phyloP scores from a whole-genome alignment of 1,140 invertebrate species.

The Drosophila obscura region DNA sequence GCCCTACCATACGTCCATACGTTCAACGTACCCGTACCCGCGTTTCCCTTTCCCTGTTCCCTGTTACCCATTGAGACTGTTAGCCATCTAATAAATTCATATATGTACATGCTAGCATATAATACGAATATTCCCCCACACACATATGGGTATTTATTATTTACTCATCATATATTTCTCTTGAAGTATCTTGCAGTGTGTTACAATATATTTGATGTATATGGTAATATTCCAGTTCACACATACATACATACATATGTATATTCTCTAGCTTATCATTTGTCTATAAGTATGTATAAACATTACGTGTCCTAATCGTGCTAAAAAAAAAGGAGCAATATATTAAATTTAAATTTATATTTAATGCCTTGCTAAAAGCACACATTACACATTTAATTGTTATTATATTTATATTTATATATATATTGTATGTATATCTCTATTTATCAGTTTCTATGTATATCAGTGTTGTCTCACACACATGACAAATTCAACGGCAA shows the following conservation, averaged over 20 bases:
- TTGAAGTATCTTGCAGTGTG: slow-evolving; percentile 5
- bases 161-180: slow-evolving; percentile 10
- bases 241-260: slow-evolving; percentile 19
- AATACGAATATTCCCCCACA: background rate
- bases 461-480: background rate
- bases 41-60: too few relatives aligned
- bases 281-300: slow-evolving; percentile 33
- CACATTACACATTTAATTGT: background rate
- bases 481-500: slow-evolving; percentile 57
- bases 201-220: slow-evolving; percentile 9
- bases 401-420: slow-evolving; percentile 27
- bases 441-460: slow-evolving; percentile 31
- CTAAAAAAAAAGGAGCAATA: slow-evolving; percentile 74
- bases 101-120: background rate
- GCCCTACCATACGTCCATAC: background rate
- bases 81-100: slow-evolving; percentile 9
- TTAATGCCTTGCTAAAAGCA: slow-evolving; percentile 55
- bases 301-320: slow-evolving; percentile 55
- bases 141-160: slow-evolving; percentile 1
- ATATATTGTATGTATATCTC: slow-evolving; percentile 31
- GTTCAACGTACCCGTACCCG: too few relatives aligned
- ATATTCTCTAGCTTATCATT: slow-evolving; percentile 10
- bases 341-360: slow-evolving; percentile 22
- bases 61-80: too few relatives aligned
- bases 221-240: background rate